phyloP scores from a whole-genome alignment of 2,888 invertebrate species.

The Scelioninae gen. 1 region DNA sequence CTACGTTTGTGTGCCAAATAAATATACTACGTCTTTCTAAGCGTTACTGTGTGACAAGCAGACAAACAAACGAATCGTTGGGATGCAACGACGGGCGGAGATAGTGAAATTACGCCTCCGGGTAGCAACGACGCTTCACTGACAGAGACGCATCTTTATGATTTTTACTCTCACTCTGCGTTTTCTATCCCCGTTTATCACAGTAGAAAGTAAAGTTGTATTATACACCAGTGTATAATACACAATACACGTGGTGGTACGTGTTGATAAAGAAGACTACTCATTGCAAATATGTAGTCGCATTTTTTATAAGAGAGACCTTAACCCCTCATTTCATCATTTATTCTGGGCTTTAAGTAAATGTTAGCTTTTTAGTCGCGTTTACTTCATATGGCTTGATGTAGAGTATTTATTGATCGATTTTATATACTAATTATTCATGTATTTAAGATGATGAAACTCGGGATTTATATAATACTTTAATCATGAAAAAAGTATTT shows the following conservation, averaged over 20 bases:
- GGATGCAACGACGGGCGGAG: constrained; percentile 69
- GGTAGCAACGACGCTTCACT: constrained; percentile 73
- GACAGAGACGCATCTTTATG: constrained; percentile 67
- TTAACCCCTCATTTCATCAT: no score
- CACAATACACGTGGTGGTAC: constrained; percentile 53
- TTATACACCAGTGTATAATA: constrained; percentile 61
- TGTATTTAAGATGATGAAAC: no score
- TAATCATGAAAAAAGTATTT: no score
- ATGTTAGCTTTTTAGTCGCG: no score
- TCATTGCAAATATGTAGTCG: no score
- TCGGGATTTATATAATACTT: no score
- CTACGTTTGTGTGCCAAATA: constrained; percentile 46
- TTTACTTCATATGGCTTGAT: no score
- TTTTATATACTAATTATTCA: no score
- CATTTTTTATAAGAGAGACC: no score
- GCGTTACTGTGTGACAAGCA: constrained; percentile 64
- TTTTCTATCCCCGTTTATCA: constrained; percentile 75
- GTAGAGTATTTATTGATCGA: no score
- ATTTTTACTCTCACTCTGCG: constrained; percentile 53
- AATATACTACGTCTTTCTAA: constrained; percentile 55
- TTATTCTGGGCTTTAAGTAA: no score
- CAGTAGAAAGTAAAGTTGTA: constrained; percentile 70
- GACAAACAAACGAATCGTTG: constrained; percentile 72
- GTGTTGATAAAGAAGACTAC: constrained; percentile 45
- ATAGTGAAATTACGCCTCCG: constrained; percentile 76